Evolutionary conservation across 2,113 vertebrate genomes (phyloP).

Genomic region (Lates calcarifer): DNA sequence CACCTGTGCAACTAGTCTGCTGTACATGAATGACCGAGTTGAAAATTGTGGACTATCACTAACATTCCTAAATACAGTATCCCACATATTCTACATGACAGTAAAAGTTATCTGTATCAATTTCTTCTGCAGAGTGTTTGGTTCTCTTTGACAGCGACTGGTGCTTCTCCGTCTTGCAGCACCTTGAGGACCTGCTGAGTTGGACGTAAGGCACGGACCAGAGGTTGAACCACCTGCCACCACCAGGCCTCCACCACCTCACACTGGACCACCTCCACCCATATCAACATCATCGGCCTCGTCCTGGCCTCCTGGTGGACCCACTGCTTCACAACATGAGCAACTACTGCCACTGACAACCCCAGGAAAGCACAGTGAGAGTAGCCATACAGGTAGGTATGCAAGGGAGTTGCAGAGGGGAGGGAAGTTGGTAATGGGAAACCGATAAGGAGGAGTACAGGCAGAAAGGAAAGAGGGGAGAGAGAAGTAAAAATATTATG

Average conservation of each 20-base stretch:
- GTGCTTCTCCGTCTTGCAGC: neutral
- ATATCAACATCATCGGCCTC: neutral
- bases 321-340: neutral
- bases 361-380: constrained; percentile 9
- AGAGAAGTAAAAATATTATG: neutral
- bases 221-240: neutral
- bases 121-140: constrained; percentile 16
- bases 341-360: constrained; percentile 9
- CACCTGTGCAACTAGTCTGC: too few relatives aligned
- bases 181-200: constrained; percentile 6
- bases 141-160: neutral
- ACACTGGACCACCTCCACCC: neutral
- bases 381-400: constrained; percentile 45
- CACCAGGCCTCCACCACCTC: neutral
- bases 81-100: neutral
- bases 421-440: neutral
- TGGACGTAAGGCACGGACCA: neutral
- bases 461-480: neutral
- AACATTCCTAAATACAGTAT: neutral
- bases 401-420: too few relatives aligned
- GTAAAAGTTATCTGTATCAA: neutral
- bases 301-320: fast-evolving
- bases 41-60: too few relatives aligned
- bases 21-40: too few relatives aligned
- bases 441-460: neutral